A percentile compares a stretch with the other conserved stretches of the same genome.
phyloP scores from a whole-genome alignment of 2,113 vertebrate species.

The Jacana jacana region DNA sequence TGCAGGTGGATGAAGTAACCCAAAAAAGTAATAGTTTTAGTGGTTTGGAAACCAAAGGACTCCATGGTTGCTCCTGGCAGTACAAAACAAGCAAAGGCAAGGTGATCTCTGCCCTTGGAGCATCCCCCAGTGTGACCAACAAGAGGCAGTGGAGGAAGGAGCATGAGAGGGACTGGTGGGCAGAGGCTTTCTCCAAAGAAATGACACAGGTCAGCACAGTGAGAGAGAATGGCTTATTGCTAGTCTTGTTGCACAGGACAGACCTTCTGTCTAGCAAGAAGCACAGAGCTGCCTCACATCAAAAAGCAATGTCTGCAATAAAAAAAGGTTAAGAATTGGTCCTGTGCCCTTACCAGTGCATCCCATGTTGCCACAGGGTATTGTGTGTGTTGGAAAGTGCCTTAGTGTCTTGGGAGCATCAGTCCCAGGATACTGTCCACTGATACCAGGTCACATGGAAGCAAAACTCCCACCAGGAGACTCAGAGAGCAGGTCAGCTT shows the following conservation, averaged over 20 bases:
- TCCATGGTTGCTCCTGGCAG: not conserved
- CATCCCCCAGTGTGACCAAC: not conserved
- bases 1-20: not conserved
- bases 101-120: not conserved
- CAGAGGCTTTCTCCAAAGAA: not conserved
- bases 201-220: not conserved
- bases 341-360: not conserved
- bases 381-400: fast-evolving
- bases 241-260: not conserved
- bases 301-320: not conserved
- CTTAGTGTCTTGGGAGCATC: not conserved
- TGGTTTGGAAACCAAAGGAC: not conserved
- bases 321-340: not conserved
- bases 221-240: not conserved
- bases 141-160: not conserved
- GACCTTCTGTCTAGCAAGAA: not conserved
- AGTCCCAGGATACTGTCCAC: not conserved
- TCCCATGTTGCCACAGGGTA: fast-evolving
- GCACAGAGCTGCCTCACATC: not conserved
- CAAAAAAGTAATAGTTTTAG: not conserved
- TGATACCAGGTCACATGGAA: not conserved
- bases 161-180: not conserved
- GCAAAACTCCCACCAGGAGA: not conserved
- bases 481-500: not conserved
- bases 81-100: not conserved